Evolutionary conservation across 2,113 vertebrate species (phyloP).

Genomic region (Otocyon megalotis): DNA sequence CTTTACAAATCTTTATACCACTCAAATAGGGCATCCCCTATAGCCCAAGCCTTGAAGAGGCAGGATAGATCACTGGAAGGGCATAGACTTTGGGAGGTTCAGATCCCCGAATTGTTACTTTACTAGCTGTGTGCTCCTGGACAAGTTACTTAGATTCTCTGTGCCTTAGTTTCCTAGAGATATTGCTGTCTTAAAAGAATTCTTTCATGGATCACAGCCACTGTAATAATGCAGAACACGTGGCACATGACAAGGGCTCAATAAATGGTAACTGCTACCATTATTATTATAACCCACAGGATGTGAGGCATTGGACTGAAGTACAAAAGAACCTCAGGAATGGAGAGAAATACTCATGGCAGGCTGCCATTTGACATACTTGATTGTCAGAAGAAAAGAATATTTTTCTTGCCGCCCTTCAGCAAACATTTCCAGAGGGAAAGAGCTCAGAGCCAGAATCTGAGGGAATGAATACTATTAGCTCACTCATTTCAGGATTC

Average conservation of each 20-base stretch:
- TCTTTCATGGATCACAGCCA: neutral
- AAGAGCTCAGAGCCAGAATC: constrained; percentile 30
- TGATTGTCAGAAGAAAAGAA: neutral
- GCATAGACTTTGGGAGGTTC: neutral
- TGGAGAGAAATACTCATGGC: neutral
- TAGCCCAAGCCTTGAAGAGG: neutral
- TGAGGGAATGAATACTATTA: neutral
- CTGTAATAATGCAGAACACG: neutral
- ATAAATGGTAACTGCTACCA: neutral
- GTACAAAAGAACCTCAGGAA: neutral
- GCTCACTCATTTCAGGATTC: neutral
- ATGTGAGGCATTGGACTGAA: neutral
- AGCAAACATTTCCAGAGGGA: constrained; percentile 19
- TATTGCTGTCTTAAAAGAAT: neutral
- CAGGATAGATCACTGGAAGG: neutral
- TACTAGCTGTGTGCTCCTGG: neutral
- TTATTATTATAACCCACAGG: neutral
- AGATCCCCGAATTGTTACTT: neutral
- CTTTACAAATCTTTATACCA: neutral
- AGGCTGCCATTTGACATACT: constrained; percentile 46
- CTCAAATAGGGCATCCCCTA: neutral
- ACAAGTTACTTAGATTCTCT: neutral
- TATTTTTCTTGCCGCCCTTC: neutral
- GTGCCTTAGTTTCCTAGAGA: neutral
- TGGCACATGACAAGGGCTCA: neutral